phyloP scores from a whole-genome alignment of 2,888 invertebrate species.

The Eupithecia tripunctaria region DNA sequence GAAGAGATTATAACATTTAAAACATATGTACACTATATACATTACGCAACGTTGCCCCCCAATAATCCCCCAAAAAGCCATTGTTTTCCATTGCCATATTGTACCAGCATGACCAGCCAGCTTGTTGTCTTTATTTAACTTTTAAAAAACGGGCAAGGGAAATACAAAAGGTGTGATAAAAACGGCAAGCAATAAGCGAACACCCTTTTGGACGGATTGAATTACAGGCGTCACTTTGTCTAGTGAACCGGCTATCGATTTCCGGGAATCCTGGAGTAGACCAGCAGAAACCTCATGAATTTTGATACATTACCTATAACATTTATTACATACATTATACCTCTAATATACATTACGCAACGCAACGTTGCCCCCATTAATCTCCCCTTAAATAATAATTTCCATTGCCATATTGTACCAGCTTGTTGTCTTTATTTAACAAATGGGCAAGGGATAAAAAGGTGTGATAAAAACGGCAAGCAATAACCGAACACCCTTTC shows the following conservation, averaged over 20 bases:
- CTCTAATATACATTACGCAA: too few relatives aligned
- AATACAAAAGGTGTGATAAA: slow-evolving; percentile 64
- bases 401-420: background rate
- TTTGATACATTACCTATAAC: slow-evolving; percentile 39
- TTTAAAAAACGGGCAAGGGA: slow-evolving; percentile 14
- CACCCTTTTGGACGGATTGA: slow-evolving; percentile 72
- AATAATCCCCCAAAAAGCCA: too few relatives aligned
- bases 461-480: slow-evolving; percentile 66
- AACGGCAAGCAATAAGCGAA: slow-evolving; percentile 63
- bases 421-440: background rate
- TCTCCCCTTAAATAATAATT: background rate
- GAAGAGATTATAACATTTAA: slow-evolving; percentile 37
- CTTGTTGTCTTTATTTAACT: background rate
- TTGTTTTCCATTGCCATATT: background rate
- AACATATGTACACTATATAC: too few relatives aligned
- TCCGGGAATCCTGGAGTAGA: slow-evolving; percentile 22
- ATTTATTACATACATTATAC: slow-evolving; percentile 29
- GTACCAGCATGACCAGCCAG: too few relatives aligned
- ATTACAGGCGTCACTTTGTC: slow-evolving; percentile 71
- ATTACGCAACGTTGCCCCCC: slow-evolving; percentile 27
- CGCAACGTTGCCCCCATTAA: slow-evolving; percentile 26
- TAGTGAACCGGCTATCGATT: slow-evolving; percentile 65
- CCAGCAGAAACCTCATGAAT: slow-evolving; percentile 38
- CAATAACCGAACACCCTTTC: slow-evolving; percentile 67
- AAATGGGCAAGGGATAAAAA: slow-evolving; percentile 35